A percentile compares a stretch with the other conserved stretches of the same genome.
Conservation (phyloP, 2,888 invertebrate genomes). For the Cryptocheilus praepositus region DNA sequence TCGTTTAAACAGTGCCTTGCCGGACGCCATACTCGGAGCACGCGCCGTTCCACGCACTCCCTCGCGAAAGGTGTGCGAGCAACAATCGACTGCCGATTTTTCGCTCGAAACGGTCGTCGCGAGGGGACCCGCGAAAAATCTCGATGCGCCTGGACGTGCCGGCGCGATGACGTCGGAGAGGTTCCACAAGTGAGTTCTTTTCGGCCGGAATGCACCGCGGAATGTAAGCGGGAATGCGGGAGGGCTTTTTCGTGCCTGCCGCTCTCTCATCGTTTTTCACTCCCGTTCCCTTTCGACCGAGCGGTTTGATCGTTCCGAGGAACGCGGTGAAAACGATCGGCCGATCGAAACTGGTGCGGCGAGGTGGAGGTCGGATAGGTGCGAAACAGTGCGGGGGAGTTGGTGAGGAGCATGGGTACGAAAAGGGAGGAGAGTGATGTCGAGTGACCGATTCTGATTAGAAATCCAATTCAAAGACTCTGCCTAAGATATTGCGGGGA, state of each 20-base stretch:
- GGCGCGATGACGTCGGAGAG: conserved; percentile 68
- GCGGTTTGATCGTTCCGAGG: background rate
- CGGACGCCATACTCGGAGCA: conserved; percentile 49
- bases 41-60: conserved; percentile 13
- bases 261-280: background rate
- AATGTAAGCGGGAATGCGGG: too few relatives aligned
- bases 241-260: conserved; percentile 1
- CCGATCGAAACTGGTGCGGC: background rate
- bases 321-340: conserved; percentile 1
- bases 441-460: too few relatives aligned
- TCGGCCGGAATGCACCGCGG: conserved; percentile 7
- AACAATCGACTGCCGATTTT: conserved; percentile 17
- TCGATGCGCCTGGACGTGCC: conserved; percentile 20
- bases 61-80: background rate
- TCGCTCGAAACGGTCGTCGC: conserved; percentile 25
- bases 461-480: too few relatives aligned
- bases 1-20: conserved; percentile 36
- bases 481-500: too few relatives aligned
- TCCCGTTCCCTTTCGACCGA: too few relatives aligned
- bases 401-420: too few relatives aligned
- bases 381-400: too few relatives aligned
- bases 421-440: too few relatives aligned
- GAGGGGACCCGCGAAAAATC: conserved; percentile 7
- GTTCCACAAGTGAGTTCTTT: conserved; percentile 70
- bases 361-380: too few relatives aligned